Conservation (phyloP, 2,797 vertebrate species). For the Galaxias olidus region DNA sequence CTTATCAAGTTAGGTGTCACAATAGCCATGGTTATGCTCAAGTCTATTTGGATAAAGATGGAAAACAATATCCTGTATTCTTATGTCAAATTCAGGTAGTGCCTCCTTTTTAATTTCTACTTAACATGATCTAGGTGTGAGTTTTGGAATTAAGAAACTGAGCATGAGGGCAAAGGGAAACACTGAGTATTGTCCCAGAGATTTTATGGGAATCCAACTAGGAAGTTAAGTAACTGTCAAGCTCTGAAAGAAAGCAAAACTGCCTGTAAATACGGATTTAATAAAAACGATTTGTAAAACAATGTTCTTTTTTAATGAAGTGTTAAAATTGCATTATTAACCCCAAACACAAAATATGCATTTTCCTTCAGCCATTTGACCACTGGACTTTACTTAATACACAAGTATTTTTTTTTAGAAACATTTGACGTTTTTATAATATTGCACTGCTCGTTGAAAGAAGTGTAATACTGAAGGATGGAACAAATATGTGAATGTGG, state of each 20-base stretch:
- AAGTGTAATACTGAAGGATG: not conserved
- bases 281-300: conserved; percentile 71
- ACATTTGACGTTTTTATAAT: not conserved
- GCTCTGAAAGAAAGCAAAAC: conserved; percentile 62
- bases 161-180: conserved; percentile 27
- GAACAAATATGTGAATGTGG: too few relatives aligned
- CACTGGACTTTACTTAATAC: too few relatives aligned
- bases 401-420: too few relatives aligned
- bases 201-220: conserved; percentile 35
- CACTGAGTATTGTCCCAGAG: conserved; percentile 32
- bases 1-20: conserved; percentile 32
- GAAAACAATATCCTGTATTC: conserved; percentile 27
- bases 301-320: not conserved
- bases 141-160: conserved; percentile 5
- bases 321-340: not conserved
- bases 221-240: conserved; percentile 29
- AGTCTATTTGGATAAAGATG: conserved; percentile 14
- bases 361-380: conserved; percentile 21
- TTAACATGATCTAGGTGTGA: conserved; percentile 21
- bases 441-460: not conserved
- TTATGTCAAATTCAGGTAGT: conserved; percentile 55
- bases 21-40: conserved; percentile 45
- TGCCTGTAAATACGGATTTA: conserved; percentile 81
- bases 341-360: conserved; percentile 4
- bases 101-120: conserved; percentile 54